A percentile compares a stretch with the other conserved stretches of the same genome.
Conservation (phyloP, 2,113 vertebrate genomes). For the Cephalopholis sonnerati region DNA sequence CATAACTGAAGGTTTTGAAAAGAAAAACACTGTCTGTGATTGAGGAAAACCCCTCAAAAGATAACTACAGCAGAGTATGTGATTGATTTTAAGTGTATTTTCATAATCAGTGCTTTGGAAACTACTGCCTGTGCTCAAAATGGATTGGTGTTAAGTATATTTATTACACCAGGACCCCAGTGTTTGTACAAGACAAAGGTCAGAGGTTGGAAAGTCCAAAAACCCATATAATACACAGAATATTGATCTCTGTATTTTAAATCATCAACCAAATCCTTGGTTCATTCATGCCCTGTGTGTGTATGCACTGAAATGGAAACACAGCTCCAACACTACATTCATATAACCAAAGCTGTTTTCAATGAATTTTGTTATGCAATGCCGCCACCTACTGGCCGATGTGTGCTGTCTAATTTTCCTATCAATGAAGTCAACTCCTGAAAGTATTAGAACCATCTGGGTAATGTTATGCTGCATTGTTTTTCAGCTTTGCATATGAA, state of each 20-base stretch:
- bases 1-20: not conserved
- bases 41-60: not conserved
- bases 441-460: not conserved
- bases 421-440: not conserved
- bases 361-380: conserved; percentile 14
- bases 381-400: conserved; percentile 60
- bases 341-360: not conserved
- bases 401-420: not conserved
- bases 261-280: not conserved
- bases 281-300: conserved; percentile 54
- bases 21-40: not conserved
- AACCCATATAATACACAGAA: not conserved
- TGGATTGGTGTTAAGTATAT: not conserved
- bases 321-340: conserved; percentile 31
- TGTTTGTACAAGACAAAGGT: not conserved
- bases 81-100: not conserved
- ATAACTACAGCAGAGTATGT: not conserved
- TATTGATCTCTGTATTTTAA: not conserved
- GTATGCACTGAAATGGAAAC: not conserved
- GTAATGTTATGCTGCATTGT: not conserved
- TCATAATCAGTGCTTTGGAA: not conserved
- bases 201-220: not conserved
- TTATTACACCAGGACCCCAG: not conserved
- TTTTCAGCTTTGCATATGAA: not conserved
- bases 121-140: not conserved